A percentile compares a stretch with the other conserved stretches of the same genome.
phyloP scores from a whole-genome alignment of 2,888 invertebrate genomes.

The Merodon equestris region DNA sequence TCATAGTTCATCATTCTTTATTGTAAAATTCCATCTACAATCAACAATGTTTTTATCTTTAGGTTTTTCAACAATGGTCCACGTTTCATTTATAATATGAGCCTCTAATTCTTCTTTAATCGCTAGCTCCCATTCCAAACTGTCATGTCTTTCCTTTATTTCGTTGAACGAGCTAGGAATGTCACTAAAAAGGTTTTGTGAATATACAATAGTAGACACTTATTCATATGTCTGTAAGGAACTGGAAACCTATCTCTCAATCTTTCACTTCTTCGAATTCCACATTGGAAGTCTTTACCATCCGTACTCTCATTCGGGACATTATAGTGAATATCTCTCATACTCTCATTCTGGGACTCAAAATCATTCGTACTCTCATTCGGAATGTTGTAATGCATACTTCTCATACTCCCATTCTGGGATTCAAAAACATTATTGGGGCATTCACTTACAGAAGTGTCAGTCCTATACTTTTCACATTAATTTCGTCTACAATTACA shows the following conservation, averaged over 20 bases:
- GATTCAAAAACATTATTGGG: not conserved
- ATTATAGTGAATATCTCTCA: constrained; percentile 13
- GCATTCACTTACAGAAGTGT: constrained; percentile 1
- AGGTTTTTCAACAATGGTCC: constrained; percentile 56
- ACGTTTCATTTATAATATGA: constrained; percentile 58
- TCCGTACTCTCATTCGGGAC: constrained; percentile 17
- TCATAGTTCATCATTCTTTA: constrained; percentile 55
- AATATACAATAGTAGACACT: not conserved
- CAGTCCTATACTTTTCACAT: constrained; percentile 52
- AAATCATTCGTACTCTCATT: constrained; percentile 17
- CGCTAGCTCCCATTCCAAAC: constrained; percentile 54
- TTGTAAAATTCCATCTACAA: constrained; percentile 69
- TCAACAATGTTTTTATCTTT: constrained; percentile 62
- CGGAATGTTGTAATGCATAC: not conserved
- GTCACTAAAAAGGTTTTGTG: not conserved
- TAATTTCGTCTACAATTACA: constrained; percentile 71
- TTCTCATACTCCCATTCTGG: constrained; percentile 22
- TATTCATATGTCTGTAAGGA: constrained; percentile 9
- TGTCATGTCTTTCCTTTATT: constrained; percentile 59
- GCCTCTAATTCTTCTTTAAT: constrained; percentile 66
- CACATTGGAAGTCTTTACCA: constrained; percentile 2
- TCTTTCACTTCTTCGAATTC: constrained; percentile 9
- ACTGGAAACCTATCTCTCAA: constrained; percentile 7
- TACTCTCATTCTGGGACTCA: constrained; percentile 16
- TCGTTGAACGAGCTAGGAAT: constrained; percentile 60